Base-by-base conservation (phyloP, 2,113 vertebrate species). In the Brienomyrus longianalis region DNA sequence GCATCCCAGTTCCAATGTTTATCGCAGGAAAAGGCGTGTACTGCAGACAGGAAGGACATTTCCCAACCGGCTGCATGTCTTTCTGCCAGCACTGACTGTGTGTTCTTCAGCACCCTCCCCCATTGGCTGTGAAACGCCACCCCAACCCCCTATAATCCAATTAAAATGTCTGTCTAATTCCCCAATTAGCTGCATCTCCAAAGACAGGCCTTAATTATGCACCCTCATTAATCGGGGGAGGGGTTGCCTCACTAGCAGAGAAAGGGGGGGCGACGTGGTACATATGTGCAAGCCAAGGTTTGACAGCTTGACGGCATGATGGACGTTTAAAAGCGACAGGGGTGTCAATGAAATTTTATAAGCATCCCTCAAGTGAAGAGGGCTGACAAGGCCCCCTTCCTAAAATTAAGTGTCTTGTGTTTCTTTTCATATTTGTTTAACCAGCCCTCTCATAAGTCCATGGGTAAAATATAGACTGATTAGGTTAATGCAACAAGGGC, bases 141-240 rank as follows among this genome's bases (percentile, higher is more conserved):
- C 86, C 56, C 45, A 21, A 7, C 21, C 35, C 35, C 54, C 21
- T 13, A 77, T 93, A 94, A 94, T 94, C 90, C 88, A 92, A 93
- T 94, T 89, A 92, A 86, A 59, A 87, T 80, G 90, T 77, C 87
- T 89, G 89, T 90, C 92, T 94, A 93, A 93, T 94, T 92, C 88
- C 89, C 86, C 93, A 93, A 94, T 95, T 94, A 95, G 92, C 92
- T 90, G 91, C 87, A 91, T 83, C 90, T 92, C 91, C 92, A 91
- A 91, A 90, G 90, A 88, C 86, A 52, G 87, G 56, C 87, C 52
- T 84, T 93, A 91, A 92, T 92, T 93, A 93, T 51, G 52, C 90
- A 86, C 85, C 70, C n/a, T 85, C 84, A 88, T 90, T 88, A 90
- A 89, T 50, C 74, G 48, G 89, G 9, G 77, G 83, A 31, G n/a